These are phyloP conservation scores for Mythimna loreyi DNA, from an alignment of 2,888 invertebrate species.

Conservation along the genomic window DNA sequence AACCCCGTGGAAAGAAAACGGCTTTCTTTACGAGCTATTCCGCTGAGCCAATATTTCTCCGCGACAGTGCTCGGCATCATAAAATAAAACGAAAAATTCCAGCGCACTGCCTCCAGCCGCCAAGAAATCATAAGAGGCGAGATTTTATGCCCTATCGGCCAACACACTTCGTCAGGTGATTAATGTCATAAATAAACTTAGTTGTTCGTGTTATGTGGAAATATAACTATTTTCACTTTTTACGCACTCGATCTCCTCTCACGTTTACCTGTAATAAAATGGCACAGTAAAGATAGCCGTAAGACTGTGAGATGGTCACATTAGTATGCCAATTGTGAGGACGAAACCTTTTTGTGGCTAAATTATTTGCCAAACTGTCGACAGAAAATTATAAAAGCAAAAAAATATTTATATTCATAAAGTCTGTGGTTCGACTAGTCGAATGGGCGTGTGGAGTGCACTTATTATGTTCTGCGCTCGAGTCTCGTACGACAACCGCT, in stretches of 20 bases:
- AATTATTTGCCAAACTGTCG: constrained; percentile 9
- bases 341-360: background rate
- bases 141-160: constrained; percentile 86
- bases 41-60: constrained; percentile 90
- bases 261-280: background rate
- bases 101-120: constrained; percentile 84
- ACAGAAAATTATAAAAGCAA: constrained; percentile 7
- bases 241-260: background rate
- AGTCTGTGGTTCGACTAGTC: constrained; percentile 39
- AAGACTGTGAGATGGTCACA: background rate
- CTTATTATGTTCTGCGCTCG: constrained; percentile 81
- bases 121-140: constrained; percentile 89
- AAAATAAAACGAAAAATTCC: constrained; percentile 91
- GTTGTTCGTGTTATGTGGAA: background rate
- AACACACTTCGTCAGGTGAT: constrained; percentile 82
- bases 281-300: no score
- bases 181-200: constrained; percentile 78
- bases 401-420: constrained; percentile 18
- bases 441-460: constrained; percentile 80
- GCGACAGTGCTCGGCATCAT: constrained; percentile 90
- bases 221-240: background rate
- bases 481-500: constrained; percentile 87
- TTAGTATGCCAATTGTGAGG: background rate
- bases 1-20: constrained; percentile 87
- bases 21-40: constrained; percentile 91